Evolutionary conservation across 2,797 vertebrate species (phyloP).

Genomic region (Mus spretus): DNA sequence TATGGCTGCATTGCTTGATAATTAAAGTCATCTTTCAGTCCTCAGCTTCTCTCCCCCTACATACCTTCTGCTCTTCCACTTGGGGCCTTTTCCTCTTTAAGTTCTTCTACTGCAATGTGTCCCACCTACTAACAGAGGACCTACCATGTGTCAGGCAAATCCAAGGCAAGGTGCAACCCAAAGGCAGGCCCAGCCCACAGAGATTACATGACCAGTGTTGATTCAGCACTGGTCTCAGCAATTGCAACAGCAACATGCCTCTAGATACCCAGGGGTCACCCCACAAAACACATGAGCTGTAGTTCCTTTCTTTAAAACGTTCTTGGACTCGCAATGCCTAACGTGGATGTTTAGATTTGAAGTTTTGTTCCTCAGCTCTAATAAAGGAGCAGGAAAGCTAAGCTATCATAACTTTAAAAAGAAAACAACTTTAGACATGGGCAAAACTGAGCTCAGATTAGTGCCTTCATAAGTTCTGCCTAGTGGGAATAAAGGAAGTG

Average conservation of each 20-base stretch:
- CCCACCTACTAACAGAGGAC: neutral
- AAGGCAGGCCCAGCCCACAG: neutral
- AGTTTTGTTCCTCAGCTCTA: neutral
- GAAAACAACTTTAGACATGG: neutral
- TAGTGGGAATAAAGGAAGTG: neutral
- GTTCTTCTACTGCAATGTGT: neutral
- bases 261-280: neutral
- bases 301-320: slow-evolving; percentile 16
- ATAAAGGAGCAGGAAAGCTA: slow-evolving; percentile 1
- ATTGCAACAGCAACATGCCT: neutral
- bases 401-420: neutral
- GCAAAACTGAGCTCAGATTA: neutral
- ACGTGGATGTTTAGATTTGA: neutral
- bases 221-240: neutral
- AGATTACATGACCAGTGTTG: neutral
- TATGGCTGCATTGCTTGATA: neutral
- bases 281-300: neutral
- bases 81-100: neutral
- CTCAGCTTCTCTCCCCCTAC: neutral
- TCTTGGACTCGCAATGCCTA: neutral
- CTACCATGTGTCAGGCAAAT: neutral
- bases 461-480: neutral
- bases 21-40: neutral
- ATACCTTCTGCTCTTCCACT: neutral
- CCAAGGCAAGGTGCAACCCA: neutral